A percentile compares a stretch with the other conserved stretches of the same genome.
Evolutionary conservation across 1,140 invertebrate species (phyloP).

Genomic region (Diabrotica undecimpunctata): DNA sequence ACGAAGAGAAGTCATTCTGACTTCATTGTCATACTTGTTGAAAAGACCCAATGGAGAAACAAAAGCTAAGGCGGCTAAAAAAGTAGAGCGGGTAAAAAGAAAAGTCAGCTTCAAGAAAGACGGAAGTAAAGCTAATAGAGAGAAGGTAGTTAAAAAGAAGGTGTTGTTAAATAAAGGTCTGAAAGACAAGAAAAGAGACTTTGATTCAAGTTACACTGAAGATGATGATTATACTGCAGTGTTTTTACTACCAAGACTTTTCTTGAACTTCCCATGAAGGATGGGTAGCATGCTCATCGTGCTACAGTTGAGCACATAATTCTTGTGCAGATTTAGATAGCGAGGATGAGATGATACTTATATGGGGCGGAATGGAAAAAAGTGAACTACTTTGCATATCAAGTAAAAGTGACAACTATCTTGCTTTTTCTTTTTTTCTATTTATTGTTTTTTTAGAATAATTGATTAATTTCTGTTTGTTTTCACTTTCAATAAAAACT

Average conservation of each 20-base stretch:
- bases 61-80: background rate
- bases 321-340: background rate
- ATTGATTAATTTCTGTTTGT: no score
- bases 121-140: background rate
- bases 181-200: background rate
- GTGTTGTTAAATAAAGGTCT: background rate
- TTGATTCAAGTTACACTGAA: background rate
- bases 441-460: no score
- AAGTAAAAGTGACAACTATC: no score
- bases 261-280: background rate
- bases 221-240: background rate
- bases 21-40: no score
- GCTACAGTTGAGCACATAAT: no score
- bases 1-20: no score
- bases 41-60: background rate
- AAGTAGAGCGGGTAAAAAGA: slow-evolving; percentile 1
- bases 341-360: background rate
- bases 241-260: background rate
- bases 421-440: no score
- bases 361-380: no score
- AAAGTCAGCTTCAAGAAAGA: no score
- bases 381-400: no score
- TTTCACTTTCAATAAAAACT: no score
- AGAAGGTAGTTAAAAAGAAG: background rate
- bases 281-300: background rate